Conservation (phyloP, 2,113 vertebrate species). For the Gorsachius goisagi region DNA sequence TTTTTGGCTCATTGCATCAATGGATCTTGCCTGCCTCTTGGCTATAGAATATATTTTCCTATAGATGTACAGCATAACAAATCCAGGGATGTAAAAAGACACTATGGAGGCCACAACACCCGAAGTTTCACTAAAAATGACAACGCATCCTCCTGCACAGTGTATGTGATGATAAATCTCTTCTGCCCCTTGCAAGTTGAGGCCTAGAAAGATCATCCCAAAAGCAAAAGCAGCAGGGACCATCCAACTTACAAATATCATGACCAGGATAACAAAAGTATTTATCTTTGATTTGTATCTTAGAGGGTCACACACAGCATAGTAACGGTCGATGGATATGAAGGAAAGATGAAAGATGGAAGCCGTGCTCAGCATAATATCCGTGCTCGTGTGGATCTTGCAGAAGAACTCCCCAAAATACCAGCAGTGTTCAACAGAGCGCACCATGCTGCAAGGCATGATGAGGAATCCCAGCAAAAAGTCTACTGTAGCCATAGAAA, state of each 20-base stretch:
- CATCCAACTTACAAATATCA: conserved; percentile 80
- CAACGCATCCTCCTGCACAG: conserved; percentile 72
- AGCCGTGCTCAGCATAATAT: conserved; percentile 80
- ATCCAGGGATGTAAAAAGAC: conserved; percentile 81
- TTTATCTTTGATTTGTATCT: conserved; percentile 79
- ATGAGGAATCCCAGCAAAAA: conserved; percentile 78
- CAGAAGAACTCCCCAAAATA: conserved; percentile 82
- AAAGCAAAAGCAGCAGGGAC: conserved; percentile 77
- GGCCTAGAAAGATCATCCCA: conserved; percentile 79
- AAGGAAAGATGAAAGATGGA: conserved; percentile 84
- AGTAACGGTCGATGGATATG: conserved; percentile 83
- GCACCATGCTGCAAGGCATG: conserved; percentile 86
- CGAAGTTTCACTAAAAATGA: conserved; percentile 77
- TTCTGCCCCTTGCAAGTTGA: conserved; percentile 78
- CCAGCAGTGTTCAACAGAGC: conserved; percentile 82
- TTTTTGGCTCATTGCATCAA: conserved; percentile 54
- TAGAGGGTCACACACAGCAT: conserved; percentile 77
- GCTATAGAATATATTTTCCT: conserved; percentile 79
- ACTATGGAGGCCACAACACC: conserved; percentile 70
- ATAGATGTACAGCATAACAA: conserved; percentile 80
- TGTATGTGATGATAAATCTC: conserved; percentile 55
- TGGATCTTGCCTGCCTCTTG: conserved; percentile 74
- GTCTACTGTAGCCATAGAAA: conserved; percentile 80
- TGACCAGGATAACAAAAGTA: conserved; percentile 43
- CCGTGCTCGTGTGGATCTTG: conserved; percentile 77